Base-by-base conservation (phyloP, 2,888 invertebrate species). In the Onchidella celtica region DNA sequence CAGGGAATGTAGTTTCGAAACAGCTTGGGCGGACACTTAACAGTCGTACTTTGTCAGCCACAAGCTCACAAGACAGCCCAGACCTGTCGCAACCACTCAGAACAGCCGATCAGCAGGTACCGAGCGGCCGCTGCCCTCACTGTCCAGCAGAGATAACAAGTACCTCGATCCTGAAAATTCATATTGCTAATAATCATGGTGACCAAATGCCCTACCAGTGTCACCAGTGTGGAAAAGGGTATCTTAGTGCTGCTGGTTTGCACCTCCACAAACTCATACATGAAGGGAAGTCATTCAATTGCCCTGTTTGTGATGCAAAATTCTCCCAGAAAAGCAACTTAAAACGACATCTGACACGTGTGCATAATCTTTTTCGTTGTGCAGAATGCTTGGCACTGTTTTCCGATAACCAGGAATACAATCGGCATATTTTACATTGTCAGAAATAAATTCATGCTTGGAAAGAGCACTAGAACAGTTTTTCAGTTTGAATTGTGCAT, bases 271-370 rank as follows among this genome's bases (percentile, higher is more conserved):
- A 1, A 57, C 68, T 68, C 2, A 57, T 55, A 57, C 77, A 77
- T 68, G 21, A 77, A 57, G 77, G 77, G 36, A 77, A 77, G 47
- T 68, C 68, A 57, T 77, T 66, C 57, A 21, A 68, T 14, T 77
- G 77, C 27, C 34, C 57, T 55, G 57, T 68, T 6, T 77, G 77
- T 68, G 68, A 57, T 14, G 40, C 32, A 36, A 77, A 77, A 27
- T 77, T 77, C 57, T 68, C 77, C 6, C 77, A 77, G 68, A 77
- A 77, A 36, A 68, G 66, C 36, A 77, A 66, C 40, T 36, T 77
- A 27, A 77, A 77, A 21, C 55, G 77, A 0, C 77, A 77, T 24
- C 65, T 66, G 11, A n/a, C 36, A 11, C 24, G 55, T 34, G 77
- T 77, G 24, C 77, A 77, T 38, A 74, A 29, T 9, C 40, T 57